Percentiles rank a stretch among this genome's conserved stretches.
phyloP scores from a whole-genome alignment of 1,140 invertebrate species.

The Ganaspis sp. region DNA sequence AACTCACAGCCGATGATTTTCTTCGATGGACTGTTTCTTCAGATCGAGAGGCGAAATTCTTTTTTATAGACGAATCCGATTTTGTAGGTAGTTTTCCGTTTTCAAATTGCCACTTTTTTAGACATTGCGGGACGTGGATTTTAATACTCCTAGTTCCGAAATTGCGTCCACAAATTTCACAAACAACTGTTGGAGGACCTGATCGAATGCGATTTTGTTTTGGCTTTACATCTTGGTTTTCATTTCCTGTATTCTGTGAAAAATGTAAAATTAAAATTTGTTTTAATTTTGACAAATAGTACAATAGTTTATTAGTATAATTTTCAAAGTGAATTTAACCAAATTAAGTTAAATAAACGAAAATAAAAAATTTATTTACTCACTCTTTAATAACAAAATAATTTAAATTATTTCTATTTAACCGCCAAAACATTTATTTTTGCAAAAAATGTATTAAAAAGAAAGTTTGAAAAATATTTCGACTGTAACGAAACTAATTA shows the following conservation, averaged over 20 bases:
- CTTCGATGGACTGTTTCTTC: not conserved
- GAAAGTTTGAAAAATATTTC: no score
- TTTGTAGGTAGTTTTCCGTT: conserved; percentile 79
- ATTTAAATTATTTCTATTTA: no score
- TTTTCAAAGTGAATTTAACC: no score
- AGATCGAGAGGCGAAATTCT: conserved; percentile 25
- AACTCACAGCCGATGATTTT: conserved; percentile 57
- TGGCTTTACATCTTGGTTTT: conserved; percentile 24
- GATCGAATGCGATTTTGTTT: not conserved
- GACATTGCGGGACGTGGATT: conserved; percentile 87
- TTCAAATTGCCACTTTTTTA: conserved; percentile 84
- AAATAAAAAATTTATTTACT: no score
- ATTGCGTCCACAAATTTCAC: conserved; percentile 84
- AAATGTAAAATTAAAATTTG: not conserved
- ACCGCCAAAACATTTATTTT: no score
- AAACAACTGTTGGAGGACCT: conserved; percentile 72
- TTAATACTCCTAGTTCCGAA: conserved; percentile 84
- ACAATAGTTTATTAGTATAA: no score
- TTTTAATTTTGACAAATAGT: no score
- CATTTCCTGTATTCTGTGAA: not conserved
- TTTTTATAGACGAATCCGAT: not conserved
- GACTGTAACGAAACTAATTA: no score
- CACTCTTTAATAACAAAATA: no score
- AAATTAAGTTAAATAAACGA: no score
- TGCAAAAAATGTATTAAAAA: no score